A percentile compares a stretch with the other conserved stretches of the same genome.
phyloP scores from a whole-genome alignment of 2,888 invertebrate genomes.

The Caenorhabditis sinica region DNA sequence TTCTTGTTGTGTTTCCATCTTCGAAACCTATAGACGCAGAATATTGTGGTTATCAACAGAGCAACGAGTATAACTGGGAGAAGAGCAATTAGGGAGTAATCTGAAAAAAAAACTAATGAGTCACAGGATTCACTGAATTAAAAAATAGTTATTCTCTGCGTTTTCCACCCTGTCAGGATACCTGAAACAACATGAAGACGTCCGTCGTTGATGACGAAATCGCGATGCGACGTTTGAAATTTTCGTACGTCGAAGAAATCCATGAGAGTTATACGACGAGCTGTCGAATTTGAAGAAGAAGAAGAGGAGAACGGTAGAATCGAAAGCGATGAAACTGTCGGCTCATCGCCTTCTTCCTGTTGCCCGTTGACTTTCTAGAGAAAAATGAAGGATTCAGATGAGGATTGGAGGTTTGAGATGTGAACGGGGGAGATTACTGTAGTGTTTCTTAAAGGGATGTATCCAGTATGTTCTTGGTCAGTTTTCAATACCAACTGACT shows the following conservation, averaged over 20 bases:
- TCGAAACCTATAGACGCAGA: constrained; percentile 68
- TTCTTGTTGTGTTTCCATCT: constrained; percentile 66
- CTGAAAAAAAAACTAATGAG: too few relatives aligned
- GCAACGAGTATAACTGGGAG: constrained; percentile 73
- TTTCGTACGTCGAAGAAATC: constrained; percentile 68
- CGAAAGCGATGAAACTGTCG: constrained; percentile 21
- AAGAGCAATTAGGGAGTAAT: constrained; percentile 73
- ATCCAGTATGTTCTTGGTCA: too few relatives aligned
- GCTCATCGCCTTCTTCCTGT: constrained; percentile 56
- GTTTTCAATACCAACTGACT: too few relatives aligned
- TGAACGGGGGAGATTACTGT: not conserved
- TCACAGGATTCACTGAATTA: not conserved
- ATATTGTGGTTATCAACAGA: constrained; percentile 64
- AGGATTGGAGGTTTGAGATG: not conserved
- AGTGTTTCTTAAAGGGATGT: not conserved
- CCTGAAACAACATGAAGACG: constrained; percentile 66
- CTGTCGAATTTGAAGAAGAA: constrained; percentile 36
- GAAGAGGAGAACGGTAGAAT: constrained; percentile 25
- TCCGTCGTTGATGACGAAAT: constrained; percentile 58
- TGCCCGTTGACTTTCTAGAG: constrained; percentile 41
- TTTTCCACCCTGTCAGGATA: constrained; percentile 17
- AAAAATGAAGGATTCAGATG: not conserved
- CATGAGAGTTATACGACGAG: constrained; percentile 57
- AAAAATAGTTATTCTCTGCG: constrained; percentile 26
- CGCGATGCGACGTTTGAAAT: constrained; percentile 60